Evolutionary conservation across 2,888 invertebrate species (phyloP), one percentile per base, ranked within the genome.

Genomic region (Volucella zonaria): DNA sequence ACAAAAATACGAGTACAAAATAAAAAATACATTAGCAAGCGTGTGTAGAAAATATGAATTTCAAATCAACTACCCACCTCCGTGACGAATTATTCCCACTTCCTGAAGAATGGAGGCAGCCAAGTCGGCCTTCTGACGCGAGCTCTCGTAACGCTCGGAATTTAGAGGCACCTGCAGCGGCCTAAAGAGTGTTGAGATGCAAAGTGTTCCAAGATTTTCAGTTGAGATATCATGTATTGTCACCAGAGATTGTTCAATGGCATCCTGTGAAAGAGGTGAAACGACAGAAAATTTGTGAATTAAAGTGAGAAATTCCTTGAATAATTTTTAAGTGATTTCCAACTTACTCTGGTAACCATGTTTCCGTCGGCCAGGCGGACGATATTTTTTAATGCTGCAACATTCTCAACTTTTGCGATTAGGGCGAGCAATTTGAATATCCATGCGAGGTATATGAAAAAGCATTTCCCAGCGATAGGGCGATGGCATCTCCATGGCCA

Each of bases 101-200:
- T 96, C 95, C 88, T 95, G 95, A 4, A 97, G 92, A 83, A 96
- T 93, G 86, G 94, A 94, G 56, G 96, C 96, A 4, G 96, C 95
- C 88, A 96, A 93, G 90, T 96, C 96, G 52, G 95, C 95, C 89
- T 96, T 95, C 89, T 96, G 96, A 86, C 96, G 93, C 15, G 95
- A 95, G 11, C 95, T 93, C 89, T 96, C 95, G 93, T 95, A 96
- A 56, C 95, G 93, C 56, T 93, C 92, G 1, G 96, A 94, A 90
- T 95, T 94, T 87, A 96, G 92, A 42, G 95, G 95, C 45, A 96
- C 94, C 81, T 94, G 93, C 82, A 96, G 93, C 15, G 95, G 93
- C 68, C 94, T 94, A 92, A 94, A 95, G 23, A 93, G 93, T 88
- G 95, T 94, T 8, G 95, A 95, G 86, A 95, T 94, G 91, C 96